Percentiles rank a stretch among this genome's conserved stretches.
Conservation (phyloP, 2,888 invertebrate species). For the Agriopis aurantiaria region DNA sequence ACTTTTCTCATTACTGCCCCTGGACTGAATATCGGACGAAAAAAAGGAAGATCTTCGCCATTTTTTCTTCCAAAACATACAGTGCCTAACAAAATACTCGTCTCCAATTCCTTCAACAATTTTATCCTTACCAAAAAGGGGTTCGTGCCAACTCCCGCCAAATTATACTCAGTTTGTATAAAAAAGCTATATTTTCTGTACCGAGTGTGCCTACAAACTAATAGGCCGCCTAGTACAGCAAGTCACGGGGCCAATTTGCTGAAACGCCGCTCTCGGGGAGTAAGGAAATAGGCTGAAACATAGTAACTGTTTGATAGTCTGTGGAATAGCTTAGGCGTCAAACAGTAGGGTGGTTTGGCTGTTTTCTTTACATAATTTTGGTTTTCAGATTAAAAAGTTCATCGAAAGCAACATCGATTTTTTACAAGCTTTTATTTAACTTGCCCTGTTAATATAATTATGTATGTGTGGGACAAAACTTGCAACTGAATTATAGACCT, state of each 20-base stretch:
- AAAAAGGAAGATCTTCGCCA: neutral
- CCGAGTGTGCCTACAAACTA: slow-evolving; percentile 51
- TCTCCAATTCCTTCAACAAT: slow-evolving; percentile 8
- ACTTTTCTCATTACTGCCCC: too few relatives aligned
- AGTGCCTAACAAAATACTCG: slow-evolving; percentile 2
- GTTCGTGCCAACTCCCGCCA: slow-evolving; percentile 8
- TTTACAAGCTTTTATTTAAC: too few relatives aligned
- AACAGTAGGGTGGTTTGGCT: slow-evolving; percentile 8
- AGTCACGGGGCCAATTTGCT: slow-evolving; percentile 80
- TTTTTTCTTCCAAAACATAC: neutral
- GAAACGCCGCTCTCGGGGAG: slow-evolving; percentile 64
- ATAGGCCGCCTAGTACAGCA: slow-evolving; percentile 63
- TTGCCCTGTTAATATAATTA: too few relatives aligned
- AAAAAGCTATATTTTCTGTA: slow-evolving; percentile 32
- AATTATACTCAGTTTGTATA: slow-evolving; percentile 16
- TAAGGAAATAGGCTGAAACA: slow-evolving; percentile 62
- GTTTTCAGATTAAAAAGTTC: too few relatives aligned
- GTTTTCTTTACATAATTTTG: neutral
- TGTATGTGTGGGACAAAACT: too few relatives aligned
- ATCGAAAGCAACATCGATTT: too few relatives aligned
- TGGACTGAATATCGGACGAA: neutral
- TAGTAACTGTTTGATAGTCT: slow-evolving; percentile 27
- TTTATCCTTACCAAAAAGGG: slow-evolving; percentile 8
- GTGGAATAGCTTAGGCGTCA: slow-evolving; percentile 7
- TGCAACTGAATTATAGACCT: too few relatives aligned